A percentile compares a stretch with the other conserved stretches of the same genome.
Evolutionary conservation across 2,888 invertebrate species (phyloP).

Genomic region (Yponomeuta malinellus): DNA sequence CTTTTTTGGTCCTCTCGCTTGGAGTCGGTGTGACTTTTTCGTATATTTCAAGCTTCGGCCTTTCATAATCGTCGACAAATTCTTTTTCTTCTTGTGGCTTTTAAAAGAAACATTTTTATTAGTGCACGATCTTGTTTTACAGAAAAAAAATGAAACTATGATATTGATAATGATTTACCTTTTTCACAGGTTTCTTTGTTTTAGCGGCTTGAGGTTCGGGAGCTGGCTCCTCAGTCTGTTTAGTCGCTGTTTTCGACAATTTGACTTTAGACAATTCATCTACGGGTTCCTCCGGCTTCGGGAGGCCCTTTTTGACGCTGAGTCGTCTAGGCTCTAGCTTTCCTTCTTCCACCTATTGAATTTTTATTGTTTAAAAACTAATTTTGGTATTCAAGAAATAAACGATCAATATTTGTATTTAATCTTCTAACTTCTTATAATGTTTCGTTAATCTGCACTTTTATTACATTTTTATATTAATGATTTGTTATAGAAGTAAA

Average conservation of each 20-base stretch:
- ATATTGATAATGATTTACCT: slow-evolving; percentile 40
- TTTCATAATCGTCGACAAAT: slow-evolving; percentile 82
- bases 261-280: slow-evolving; percentile 63
- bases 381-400: neutral
- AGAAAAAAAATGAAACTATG: slow-evolving; percentile 17
- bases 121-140: neutral
- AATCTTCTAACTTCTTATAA: too few species aligned
- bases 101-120: slow-evolving; percentile 21
- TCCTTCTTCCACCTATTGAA: slow-evolving; percentile 51
- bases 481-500: neutral
- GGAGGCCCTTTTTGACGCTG: slow-evolving; percentile 63
- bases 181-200: slow-evolving; percentile 50
- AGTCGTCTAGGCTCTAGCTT: slow-evolving; percentile 45
- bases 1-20: slow-evolving; percentile 64
- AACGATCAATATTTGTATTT: too few species aligned
- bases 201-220: slow-evolving; percentile 64
- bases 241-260: slow-evolving; percentile 52
- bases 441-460: neutral
- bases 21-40: slow-evolving; percentile 44
- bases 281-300: slow-evolving; percentile 59
- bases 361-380: neutral
- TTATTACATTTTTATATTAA: neutral
- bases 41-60: slow-evolving; percentile 82
- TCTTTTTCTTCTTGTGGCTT: slow-evolving; percentile 69
- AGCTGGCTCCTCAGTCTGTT: slow-evolving; percentile 50